Base-by-base conservation (phyloP, 2,888 invertebrate species). In the Therioaphis trifolii region DNA sequence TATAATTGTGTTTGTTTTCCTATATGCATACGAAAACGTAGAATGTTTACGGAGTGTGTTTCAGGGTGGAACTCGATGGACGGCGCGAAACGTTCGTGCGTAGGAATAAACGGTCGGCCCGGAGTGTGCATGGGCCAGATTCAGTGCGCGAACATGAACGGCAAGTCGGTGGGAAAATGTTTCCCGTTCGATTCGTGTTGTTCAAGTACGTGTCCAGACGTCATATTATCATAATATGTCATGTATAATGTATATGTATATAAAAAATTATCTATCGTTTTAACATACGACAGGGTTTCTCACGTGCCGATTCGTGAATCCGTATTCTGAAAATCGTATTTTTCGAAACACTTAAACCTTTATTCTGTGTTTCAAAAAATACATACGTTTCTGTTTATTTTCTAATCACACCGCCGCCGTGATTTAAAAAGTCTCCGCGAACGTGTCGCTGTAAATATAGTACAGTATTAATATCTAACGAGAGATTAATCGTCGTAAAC, bases 141-240 rank as follows among this genome's bases (percentile, higher is more conserved):
- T 35, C 24, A 82, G 35, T 82, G 82, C 21, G 2, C 82, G 0
- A 49, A 74, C 35, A 66, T 15, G 14, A 82, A 74, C n/a, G 82
- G 82, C 7, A 82, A 82, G 9, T 58, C 82, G 35, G 82, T 82
- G 7, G 82, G 82, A 14, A 63, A 43, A n/a, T 82, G 82, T 82
- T 82, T 82, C 29, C 82, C 82, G 35, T 82, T 74, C 40, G 63
- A 74, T 24, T 24, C 82, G 21, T 82, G 82, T 66, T 82, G 82
- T 74, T 82, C 82, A 14, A 29, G 82, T 82, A 49, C 21, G 21
- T 12, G 24, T 21, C n/a, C n/a, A n/a, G n/a, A n/a, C n/a, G n/a
- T n/a, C n/a, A n/a, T n/a, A n/a, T n/a, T n/a, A n/a, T n/a, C n/a
- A n/a, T n/a, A n/a, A n/a, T n/a, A n/a, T n/a, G n/a, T n/a, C n/a